Evolutionary conservation across 2,888 invertebrate species (phyloP), one percentile per base, ranked within the genome.

Genomic region (Orthosia incerta): DNA sequence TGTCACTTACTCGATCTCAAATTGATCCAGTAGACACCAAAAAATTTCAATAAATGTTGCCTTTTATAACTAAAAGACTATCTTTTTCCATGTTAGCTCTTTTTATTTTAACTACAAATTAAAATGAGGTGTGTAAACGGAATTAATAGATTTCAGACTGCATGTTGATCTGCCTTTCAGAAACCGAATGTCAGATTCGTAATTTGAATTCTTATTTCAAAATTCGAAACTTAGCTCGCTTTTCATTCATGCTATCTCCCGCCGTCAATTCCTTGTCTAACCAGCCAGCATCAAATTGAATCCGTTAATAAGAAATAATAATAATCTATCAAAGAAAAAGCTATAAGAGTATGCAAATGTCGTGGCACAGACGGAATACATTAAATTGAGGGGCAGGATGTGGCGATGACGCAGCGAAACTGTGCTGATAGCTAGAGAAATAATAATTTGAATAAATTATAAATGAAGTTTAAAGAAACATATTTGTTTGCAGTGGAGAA

Each of bases 331-430:
- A 66, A 62, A 83, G 48, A 77, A 84, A 85, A 87, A 84, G 76
- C 68, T 76, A 74, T 79, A 80, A 82, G 81, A 76, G 80, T 91
- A 92, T 92, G 91, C 80, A 87, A 92, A 93, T 92, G 79, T 71
- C 62, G 66, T 63, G 76, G 75, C 85, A 71, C 74, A 75, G 84
- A 85, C 71, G 73, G 84, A 77, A 85, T 82, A 85, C 59, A 76
- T 79, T 82, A 85, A 57, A 76, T 79, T 73, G 76, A 78, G 82
- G 74, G 87, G 80, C 92, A 92, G 93, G 92, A 92, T 91, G 90
- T 89, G 62, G 82, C 83, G 85, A 88, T 92, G 92, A 90, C 90
- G 88, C 74, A 79, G 91, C 91, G 53, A 82, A 85, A 85, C 60
- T 70, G 67, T 13, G 53, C 57, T 51, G 56, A 50, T 77, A 48